phyloP scores from a whole-genome alignment of 1,140 invertebrate species.

The Limonius californicus region DNA sequence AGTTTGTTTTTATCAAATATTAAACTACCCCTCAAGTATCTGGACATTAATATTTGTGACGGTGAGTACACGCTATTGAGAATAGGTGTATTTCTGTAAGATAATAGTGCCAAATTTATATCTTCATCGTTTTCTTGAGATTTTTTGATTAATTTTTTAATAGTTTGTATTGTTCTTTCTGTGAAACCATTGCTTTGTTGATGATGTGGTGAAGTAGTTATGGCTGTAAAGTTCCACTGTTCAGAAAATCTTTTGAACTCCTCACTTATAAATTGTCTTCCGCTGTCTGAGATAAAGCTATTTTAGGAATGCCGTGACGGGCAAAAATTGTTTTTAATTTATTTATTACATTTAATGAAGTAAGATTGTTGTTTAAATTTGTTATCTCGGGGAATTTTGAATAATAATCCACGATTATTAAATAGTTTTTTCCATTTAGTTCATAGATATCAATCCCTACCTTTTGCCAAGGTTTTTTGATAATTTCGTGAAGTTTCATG shows the following conservation, averaged over 20 bases:
- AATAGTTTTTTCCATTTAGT: not conserved
- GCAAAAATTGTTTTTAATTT: conserved; percentile 36
- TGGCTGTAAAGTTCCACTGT: conserved; percentile 39
- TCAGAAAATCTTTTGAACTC: conserved; percentile 42
- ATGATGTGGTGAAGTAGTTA: conserved; percentile 33
- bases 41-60: too few relatives aligned
- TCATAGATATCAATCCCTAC: not conserved
- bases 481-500: not conserved
- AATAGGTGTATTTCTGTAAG: too few relatives aligned
- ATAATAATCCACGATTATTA: not conserved
- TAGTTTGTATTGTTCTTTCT: too few relatives aligned
- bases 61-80: too few relatives aligned
- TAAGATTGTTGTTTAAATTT: conserved; percentile 24
- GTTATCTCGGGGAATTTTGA: not conserved
- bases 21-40: too few relatives aligned
- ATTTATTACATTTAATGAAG: conserved; percentile 26
- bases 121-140: too few relatives aligned
- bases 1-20: too few relatives aligned
- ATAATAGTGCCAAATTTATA: too few relatives aligned
- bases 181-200: conserved; percentile 44
- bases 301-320: conserved; percentile 33
- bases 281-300: conserved; percentile 45
- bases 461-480: not conserved
- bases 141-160: too few relatives aligned
- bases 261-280: conserved; percentile 39